A percentile compares a stretch with the other conserved stretches of the same genome.
Conservation (phyloP, 2,113 vertebrate species). For the Eidolon helvum region DNA sequence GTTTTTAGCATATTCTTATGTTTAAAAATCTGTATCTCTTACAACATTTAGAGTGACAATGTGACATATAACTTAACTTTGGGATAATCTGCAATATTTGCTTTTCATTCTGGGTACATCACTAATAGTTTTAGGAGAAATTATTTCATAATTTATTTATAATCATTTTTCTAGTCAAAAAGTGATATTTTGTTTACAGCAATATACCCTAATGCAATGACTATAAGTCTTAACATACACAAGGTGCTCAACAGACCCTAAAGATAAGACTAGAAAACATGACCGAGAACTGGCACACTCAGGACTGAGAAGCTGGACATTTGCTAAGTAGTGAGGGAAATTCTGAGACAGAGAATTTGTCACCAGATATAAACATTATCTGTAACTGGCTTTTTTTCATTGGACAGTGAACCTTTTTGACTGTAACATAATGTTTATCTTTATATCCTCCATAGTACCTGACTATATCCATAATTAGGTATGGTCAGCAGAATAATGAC, state of each 20-base stretch:
- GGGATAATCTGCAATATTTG: background rate
- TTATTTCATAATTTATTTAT: background rate
- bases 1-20: background rate
- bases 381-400: background rate
- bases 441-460: background rate
- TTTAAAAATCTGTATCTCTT: background rate
- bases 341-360: background rate
- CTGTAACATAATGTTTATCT: background rate
- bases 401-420: background rate
- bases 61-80: background rate
- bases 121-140: background rate
- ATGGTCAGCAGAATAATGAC: background rate
- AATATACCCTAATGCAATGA: background rate
- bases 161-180: background rate
- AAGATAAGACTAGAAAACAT: background rate
- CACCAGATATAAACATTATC: background rate
- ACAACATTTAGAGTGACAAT: background rate
- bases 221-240: background rate
- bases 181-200: background rate
- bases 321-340: background rate
- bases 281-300: background rate
- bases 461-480: background rate
- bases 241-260: background rate
- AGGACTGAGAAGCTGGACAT: background rate
- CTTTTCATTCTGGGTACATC: background rate